Evolutionary conservation across 2,888 invertebrate genomes (phyloP), one percentile per base, ranked within the genome.

Genomic region (Eustalomyia histrio): DNA sequence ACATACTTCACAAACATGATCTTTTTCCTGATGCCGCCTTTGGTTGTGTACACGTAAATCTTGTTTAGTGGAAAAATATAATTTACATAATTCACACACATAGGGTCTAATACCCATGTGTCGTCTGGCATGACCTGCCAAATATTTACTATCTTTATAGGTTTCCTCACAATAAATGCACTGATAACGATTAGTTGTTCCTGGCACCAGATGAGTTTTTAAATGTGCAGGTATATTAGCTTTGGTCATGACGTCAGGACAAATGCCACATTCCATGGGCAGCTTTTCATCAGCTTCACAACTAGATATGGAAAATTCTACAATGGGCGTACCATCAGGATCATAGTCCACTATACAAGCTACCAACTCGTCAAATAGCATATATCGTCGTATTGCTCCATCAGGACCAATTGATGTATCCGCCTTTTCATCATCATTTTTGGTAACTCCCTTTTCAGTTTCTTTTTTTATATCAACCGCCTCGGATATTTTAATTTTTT

Each of bases 31-130:
- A 55, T 88, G 88, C 0, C 89, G 84, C 0, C 88, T 85, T 80
- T 88, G 89, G 35, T 89, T 89, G 82, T 88, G 88, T 0, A 88
- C 87, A 0, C 87, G 84, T 39, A 88, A 58, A 57, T 88, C 88
- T 72, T 88, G 89, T 35, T 88, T 89, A 39, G 88, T 88, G 16
- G 88, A 87, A 69, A 88, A 88, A 17, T 88, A 88, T 21, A 89
- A 80, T 24, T 88, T 88, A 43, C 88, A 88, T 2, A 85, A 71
- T 43, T 88, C 87, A 63, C 88, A 88, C 2, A 89, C 89, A 72
- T 88, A 88, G 3, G 88, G 88, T 0, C 88, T 83, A 55, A 88
- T 89, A 55, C 88, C 88, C 87, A 88, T 88, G 68, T 88, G 88
- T 0, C 88, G 87, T 0, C 88, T 86, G 0, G 88, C 86, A 68